Percentiles rank a stretch among this genome's conserved stretches.
These are phyloP conservation scores for Lagopus muta DNA, from an alignment of 2,113 vertebrate species.

Conservation along the genomic window DNA sequence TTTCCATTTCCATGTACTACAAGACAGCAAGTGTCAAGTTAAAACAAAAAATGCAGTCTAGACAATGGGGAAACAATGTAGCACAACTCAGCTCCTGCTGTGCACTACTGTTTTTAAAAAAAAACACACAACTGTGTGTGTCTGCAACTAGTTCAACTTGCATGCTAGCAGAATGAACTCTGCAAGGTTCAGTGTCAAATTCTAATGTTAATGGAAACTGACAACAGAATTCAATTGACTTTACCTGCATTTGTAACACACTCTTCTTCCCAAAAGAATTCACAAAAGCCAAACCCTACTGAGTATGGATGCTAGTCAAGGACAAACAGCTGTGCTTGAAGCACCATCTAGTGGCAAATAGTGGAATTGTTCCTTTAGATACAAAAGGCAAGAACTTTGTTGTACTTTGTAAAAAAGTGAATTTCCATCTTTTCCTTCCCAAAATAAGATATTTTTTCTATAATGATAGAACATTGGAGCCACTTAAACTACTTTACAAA, in stretches of 20 bases:
- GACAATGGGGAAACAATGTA: neutral
- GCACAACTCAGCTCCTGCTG: neutral
- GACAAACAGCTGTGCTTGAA: neutral
- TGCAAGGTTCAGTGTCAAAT: neutral
- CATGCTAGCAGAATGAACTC: neutral
- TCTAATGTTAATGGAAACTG: neutral
- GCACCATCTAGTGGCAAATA: slow-evolving; percentile 45
- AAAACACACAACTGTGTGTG: neutral
- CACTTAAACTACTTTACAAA: neutral
- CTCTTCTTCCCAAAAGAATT: neutral
- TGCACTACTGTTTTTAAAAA: neutral
- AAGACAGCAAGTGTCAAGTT: neutral
- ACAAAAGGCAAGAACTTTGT: neutral
- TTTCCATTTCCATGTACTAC: neutral
- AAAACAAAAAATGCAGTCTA: neutral
- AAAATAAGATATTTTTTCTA: neutral
- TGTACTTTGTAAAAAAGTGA: neutral
- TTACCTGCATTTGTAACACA: neutral
- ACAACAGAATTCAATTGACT: neutral
- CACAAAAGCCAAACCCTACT: neutral
- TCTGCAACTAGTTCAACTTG: neutral
- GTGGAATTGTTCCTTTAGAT: neutral
- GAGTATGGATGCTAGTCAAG: neutral
- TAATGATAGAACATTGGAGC: neutral
- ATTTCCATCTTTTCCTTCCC: too few species aligned